A percentile compares a stretch with the other conserved stretches of the same genome.
These are phyloP conservation scores for Chelonus insularis DNA, from an alignment of 1,140 invertebrate genomes.

Conservation along the genomic window DNA sequence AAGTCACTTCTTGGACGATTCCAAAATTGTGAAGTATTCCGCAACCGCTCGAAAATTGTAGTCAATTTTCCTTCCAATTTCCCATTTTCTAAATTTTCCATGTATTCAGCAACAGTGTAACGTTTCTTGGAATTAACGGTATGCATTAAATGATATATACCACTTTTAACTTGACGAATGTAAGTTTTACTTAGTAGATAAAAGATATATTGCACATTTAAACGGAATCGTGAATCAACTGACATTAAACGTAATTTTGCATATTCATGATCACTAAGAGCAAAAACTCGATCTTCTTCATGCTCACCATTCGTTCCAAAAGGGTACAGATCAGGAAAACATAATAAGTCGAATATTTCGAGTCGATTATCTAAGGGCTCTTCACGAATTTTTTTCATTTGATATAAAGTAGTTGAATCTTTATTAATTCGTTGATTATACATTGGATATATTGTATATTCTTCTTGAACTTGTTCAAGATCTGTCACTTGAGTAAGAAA, in stretches of 20 bases:
- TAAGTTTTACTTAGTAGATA: no score
- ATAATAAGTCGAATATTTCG: conserved; percentile 18
- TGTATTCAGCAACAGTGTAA: no score
- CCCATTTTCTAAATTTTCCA: conserved; percentile 12
- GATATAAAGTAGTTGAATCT: conserved; percentile 14
- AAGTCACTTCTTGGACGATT: conserved; percentile 31
- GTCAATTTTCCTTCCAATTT: conserved; percentile 7
- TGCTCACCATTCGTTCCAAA: conserved; percentile 17
- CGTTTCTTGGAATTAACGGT: conserved; percentile 25
- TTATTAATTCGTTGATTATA: conserved; percentile 29
- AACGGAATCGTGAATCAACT: no score
- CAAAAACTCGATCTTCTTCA: no score
- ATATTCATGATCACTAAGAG: no score
- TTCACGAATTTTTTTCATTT: conserved; percentile 2
- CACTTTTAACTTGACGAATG: no score
- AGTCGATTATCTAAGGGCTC: not conserved
- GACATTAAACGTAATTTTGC: conserved; percentile 22
- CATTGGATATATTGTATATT: conserved; percentile 33
- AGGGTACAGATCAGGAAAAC: conserved; percentile 30
- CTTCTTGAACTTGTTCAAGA: conserved; percentile 23
- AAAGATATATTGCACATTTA: no score
- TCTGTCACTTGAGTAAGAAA: conserved; percentile 24
- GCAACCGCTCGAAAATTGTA: conserved; percentile 1
- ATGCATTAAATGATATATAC: conserved; percentile 35
- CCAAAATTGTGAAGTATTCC: conserved; percentile 22